phyloP scores from a whole-genome alignment of 2,797 vertebrate genomes.

The Gephyroberyx darwinii region DNA sequence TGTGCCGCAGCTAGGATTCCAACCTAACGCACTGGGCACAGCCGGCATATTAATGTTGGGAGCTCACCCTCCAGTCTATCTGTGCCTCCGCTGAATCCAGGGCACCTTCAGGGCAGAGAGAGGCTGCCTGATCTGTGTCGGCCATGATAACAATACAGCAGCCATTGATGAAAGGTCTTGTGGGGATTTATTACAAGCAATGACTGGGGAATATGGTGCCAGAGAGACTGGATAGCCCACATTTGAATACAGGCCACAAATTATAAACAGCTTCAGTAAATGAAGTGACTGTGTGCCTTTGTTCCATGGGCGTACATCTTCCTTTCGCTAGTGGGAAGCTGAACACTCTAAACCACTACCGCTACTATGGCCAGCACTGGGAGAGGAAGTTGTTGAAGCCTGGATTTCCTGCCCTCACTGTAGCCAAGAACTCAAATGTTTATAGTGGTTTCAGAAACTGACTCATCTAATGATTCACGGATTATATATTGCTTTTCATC shows the following conservation, averaged over 20 bases:
- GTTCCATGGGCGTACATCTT: slow-evolving; percentile 86
- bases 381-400: slow-evolving; percentile 97
- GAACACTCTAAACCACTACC: slow-evolving; percentile 83
- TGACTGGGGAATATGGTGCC: slow-evolving; percentile 66
- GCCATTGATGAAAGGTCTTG: slow-evolving; percentile 77
- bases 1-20: slow-evolving; percentile 59
- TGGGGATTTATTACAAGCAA: slow-evolving; percentile 78
- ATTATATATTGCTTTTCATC: slow-evolving; percentile 89
- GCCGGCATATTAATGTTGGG: slow-evolving; percentile 73
- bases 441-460: slow-evolving; percentile 96
- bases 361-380: slow-evolving; percentile 83
- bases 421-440: slow-evolving; percentile 91
- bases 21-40: slow-evolving; percentile 62
- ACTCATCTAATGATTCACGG: slow-evolving; percentile 95
- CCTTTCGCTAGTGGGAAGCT: slow-evolving; percentile 85
- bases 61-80: slow-evolving; percentile 56
- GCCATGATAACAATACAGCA: slow-evolving; percentile 76
- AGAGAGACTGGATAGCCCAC: slow-evolving; percentile 80
- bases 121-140: slow-evolving; percentile 67
- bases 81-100: slow-evolving; percentile 69
- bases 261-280: slow-evolving; percentile 90
- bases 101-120: slow-evolving; percentile 71
- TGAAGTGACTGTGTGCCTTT: slow-evolving; percentile 86
- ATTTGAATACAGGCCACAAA: slow-evolving; percentile 89
- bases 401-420: slow-evolving; percentile 95